A percentile compares a stretch with the other conserved stretches of the same genome.
phyloP scores from a whole-genome alignment of 2,888 invertebrate genomes.

The Acrobasis consociella region DNA sequence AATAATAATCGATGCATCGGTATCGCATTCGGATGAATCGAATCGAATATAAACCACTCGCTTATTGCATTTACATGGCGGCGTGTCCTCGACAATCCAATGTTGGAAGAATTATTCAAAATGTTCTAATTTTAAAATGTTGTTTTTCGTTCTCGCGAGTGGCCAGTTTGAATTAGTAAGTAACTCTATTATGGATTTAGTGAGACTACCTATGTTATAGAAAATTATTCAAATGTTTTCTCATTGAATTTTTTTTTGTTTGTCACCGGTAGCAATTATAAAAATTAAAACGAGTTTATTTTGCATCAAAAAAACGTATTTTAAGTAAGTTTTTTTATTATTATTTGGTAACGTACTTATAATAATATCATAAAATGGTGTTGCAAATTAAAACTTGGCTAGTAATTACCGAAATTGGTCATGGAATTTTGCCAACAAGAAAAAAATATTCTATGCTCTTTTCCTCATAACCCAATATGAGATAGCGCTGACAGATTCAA shows the following conservation, averaged over 20 bases:
- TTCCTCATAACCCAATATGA: not conserved
- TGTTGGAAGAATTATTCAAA: conserved; percentile 2
- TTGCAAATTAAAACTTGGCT: not conserved
- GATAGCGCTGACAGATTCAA: not conserved
- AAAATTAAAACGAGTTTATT: too few relatives aligned
- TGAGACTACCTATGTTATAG: too few relatives aligned
- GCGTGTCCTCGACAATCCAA: conserved; percentile 33
- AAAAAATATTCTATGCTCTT: not conserved
- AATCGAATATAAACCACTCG: conserved; percentile 49
- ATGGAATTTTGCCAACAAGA: not conserved
- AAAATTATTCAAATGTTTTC: too few relatives aligned
- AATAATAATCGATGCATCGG: conserved; percentile 63
- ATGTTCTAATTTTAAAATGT: conserved; percentile 12
- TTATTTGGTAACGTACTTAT: too few relatives aligned
- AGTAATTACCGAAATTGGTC: not conserved
- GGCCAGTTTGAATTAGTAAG: not conserved
- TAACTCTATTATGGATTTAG: not conserved
- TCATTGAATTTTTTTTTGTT: too few relatives aligned
- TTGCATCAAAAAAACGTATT: too few relatives aligned
- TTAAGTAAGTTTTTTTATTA: too few relatives aligned
- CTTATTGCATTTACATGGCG: conserved; percentile 49
- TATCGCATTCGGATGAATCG: conserved; percentile 58
- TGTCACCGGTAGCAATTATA: too few relatives aligned
- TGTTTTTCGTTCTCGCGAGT: not conserved
- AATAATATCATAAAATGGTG: too few relatives aligned